phyloP scores from a whole-genome alignment of 2,888 invertebrate genomes.

The Leptarthrus brevirostris region DNA sequence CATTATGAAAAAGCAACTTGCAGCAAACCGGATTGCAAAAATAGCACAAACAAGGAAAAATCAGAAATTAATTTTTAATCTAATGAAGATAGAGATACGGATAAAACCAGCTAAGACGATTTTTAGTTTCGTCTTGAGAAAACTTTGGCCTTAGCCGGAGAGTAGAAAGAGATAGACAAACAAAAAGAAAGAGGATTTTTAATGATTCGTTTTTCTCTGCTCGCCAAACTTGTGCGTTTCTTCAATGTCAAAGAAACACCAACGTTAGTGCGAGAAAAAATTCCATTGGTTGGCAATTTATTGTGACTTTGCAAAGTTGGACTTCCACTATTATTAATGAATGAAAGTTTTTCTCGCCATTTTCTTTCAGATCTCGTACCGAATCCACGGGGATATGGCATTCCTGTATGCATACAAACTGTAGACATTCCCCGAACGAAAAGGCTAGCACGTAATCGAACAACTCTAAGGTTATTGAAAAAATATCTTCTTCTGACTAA shows the following conservation, averaged over 20 bases:
- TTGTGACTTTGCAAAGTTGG: conserved; percentile 32
- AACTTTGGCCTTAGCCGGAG: neutral
- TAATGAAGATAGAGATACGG: conserved; percentile 6
- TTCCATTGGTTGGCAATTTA: conserved; percentile 30
- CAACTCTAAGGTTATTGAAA: conserved; percentile 27
- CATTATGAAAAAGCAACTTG: too few species aligned
- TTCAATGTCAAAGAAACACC: conserved; percentile 33
- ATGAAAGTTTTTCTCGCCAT: conserved; percentile 23
- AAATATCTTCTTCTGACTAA: conserved; percentile 16
- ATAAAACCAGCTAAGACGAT: neutral
- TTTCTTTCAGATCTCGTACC: neutral
- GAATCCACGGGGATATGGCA: neutral
- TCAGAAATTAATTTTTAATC: conserved; percentile 32
- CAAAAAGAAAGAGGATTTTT: too few species aligned
- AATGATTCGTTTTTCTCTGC: neutral
- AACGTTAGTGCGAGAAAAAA: neutral
- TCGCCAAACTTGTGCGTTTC: conserved; percentile 25
- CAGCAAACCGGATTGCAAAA: too few species aligned
- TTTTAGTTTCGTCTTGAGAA: neutral
- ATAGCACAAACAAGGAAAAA: conserved; percentile 22
- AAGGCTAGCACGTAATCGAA: neutral
- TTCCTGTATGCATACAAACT: neutral
- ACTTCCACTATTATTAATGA: conserved; percentile 29
- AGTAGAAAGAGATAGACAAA: neutral
- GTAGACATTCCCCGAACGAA: neutral